These are phyloP conservation scores for Magallana ariakensis DNA, from an alignment of 1,140 invertebrate genomes.

Conservation along the genomic window DNA sequence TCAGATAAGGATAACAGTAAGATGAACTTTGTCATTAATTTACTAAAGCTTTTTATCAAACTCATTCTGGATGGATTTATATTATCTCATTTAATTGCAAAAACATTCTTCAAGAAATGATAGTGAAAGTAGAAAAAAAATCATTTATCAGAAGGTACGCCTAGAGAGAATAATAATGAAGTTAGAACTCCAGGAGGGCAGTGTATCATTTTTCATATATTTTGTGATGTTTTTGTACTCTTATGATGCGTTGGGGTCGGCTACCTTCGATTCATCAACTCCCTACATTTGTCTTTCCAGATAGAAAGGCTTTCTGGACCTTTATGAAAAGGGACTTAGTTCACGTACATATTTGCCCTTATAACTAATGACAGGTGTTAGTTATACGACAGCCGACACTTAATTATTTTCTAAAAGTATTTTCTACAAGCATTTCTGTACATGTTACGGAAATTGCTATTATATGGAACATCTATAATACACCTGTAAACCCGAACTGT, in stretches of 20 bases:
- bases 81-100: not conserved
- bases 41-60: too few relatives aligned
- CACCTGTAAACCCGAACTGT: too few relatives aligned
- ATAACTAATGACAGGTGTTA: slow-evolving; percentile 2
- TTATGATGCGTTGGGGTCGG: not conserved
- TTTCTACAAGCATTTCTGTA: not conserved
- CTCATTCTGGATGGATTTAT: not conserved
- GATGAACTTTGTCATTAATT: too few relatives aligned
- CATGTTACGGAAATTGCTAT: not conserved
- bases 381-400: not conserved
- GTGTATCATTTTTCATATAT: too few relatives aligned
- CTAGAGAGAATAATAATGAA: too few relatives aligned
- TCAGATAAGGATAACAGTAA: too few relatives aligned
- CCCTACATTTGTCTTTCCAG: not conserved
- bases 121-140: not conserved
- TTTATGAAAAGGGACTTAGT: not conserved
- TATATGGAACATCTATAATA: not conserved
- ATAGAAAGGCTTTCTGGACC: not conserved
- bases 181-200: too few relatives aligned
- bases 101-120: not conserved
- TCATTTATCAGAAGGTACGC: not conserved
- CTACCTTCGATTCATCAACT: not conserved
- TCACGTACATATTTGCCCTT: not conserved
- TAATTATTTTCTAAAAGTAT: not conserved
- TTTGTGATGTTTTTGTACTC: not conserved